A percentile compares a stretch with the other conserved stretches of the same genome.
Evolutionary conservation across 2,888 invertebrate species (phyloP).

Genomic region (Gortyna flavago): DNA sequence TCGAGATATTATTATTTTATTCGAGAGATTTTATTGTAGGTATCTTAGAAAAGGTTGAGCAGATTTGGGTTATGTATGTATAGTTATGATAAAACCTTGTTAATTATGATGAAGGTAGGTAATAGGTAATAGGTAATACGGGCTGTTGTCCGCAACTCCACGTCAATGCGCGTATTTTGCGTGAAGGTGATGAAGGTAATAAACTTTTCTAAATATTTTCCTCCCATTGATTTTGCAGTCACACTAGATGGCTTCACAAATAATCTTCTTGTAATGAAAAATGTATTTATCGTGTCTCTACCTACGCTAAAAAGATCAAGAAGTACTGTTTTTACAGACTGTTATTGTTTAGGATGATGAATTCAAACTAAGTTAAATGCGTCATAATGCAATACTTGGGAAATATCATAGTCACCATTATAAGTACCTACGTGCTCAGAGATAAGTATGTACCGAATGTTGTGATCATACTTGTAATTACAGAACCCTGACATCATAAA

Average conservation of each 20-base stretch:
- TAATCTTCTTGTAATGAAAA: neutral
- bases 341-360: no score
- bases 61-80: neutral
- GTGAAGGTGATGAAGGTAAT: neutral
- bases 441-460: neutral
- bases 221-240: neutral
- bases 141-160: no score
- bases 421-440: neutral
- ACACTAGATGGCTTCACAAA: slow-evolving; percentile 2
- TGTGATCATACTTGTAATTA: neutral
- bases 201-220: neutral
- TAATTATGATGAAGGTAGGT: neutral
- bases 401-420: neutral
- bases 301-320: neutral
- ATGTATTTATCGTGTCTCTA: neutral
- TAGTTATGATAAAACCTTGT: neutral
- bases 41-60: neutral
- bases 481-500: slow-evolving; percentile 24
- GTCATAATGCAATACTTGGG: slow-evolving; percentile 2
- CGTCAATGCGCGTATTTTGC: no score
- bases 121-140: no score
- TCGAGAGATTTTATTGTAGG: no score
- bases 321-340: neutral
- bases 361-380: neutral
- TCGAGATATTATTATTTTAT: no score